These are phyloP conservation scores for Origma solitaria DNA, from an alignment of 2,113 vertebrate species.

Conservation along the genomic window DNA sequence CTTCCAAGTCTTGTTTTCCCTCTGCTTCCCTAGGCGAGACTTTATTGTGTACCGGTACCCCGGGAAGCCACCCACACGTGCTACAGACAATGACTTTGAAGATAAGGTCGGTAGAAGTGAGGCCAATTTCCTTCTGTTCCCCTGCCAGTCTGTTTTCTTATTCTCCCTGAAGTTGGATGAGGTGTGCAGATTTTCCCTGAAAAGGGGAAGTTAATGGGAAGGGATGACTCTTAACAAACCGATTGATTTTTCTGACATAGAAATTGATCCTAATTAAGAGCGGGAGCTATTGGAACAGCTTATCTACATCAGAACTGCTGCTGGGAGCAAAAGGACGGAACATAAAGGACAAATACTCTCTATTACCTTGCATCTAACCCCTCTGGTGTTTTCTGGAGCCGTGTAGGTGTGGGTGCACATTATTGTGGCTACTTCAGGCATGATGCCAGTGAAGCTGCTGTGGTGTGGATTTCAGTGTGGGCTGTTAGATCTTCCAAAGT, in stretches of 20 bases:
- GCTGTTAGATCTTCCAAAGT: not conserved
- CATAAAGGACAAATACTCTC: not conserved
- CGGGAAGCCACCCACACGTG: slow-evolving; percentile 83
- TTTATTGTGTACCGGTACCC: slow-evolving; percentile 92
- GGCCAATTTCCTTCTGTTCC: not conserved
- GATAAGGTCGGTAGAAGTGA: slow-evolving; percentile 79
- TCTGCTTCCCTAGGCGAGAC: slow-evolving; percentile 73
- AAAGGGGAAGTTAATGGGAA: not conserved
- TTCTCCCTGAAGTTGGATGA: not conserved
- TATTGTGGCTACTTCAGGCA: not conserved
- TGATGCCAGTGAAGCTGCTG: not conserved
- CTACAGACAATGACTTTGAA: slow-evolving; percentile 81
- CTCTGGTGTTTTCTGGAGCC: not conserved
- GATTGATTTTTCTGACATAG: not conserved
- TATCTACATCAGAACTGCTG: not conserved
- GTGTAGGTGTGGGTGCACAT: fast-evolving
- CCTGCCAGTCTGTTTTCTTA: not conserved
- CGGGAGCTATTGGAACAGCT: not conserved
- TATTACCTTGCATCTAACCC: not conserved
- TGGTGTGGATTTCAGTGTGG: not conserved
- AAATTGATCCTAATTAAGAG: not conserved
- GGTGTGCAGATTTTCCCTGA: not conserved
- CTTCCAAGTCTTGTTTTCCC: not conserved
- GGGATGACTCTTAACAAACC: not conserved
- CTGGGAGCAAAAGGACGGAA: not conserved